Conservation (phyloP, 2,888 invertebrate genomes). For the Phyllotreta striolata region DNA sequence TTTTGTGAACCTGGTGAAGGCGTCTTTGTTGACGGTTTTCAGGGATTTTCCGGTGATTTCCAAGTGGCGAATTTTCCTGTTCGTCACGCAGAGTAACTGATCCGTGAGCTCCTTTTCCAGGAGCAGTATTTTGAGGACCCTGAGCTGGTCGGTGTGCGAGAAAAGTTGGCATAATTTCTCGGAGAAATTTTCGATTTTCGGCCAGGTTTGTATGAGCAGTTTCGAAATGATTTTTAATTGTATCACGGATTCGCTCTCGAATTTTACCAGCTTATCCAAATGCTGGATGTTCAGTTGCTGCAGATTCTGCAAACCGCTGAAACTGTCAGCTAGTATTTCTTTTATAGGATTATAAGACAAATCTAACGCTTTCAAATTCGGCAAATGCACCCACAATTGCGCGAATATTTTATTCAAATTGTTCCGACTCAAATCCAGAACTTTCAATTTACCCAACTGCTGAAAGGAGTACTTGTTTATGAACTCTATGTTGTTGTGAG, state of each 20-base stretch:
- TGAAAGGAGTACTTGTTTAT: conserved; percentile 76
- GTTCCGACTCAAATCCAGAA: conserved; percentile 80
- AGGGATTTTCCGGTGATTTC: conserved; percentile 82
- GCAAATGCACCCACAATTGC: conserved; percentile 76
- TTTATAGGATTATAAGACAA: conserved; percentile 83
- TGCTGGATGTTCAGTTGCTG: conserved; percentile 79
- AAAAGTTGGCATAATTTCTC: conserved; percentile 75
- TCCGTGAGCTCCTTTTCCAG: conserved; percentile 76
- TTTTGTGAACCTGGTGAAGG: conserved; percentile 76
- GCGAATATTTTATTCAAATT: conserved; percentile 71
- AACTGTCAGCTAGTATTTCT: conserved; percentile 75
- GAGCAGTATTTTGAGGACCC: conserved; percentile 79
- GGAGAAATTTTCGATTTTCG: conserved; percentile 71
- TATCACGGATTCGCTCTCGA: conserved; percentile 78
- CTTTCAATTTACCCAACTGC: conserved; percentile 74
- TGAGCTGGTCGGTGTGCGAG: conserved; percentile 74
- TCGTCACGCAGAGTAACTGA: conserved; percentile 79
- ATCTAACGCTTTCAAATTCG: conserved; percentile 77
- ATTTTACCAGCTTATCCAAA: conserved; percentile 74
- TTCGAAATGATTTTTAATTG: conserved; percentile 76
- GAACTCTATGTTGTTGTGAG: conserved; percentile 77
- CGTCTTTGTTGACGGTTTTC: conserved; percentile 76
- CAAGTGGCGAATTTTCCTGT: conserved; percentile 79
- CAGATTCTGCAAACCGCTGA: conserved; percentile 73
- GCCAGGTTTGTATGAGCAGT: conserved; percentile 77